A percentile compares a stretch with the other conserved stretches of the same genome.
Conservation (phyloP, 2,888 invertebrate species). For the Laspeyria flexula region DNA sequence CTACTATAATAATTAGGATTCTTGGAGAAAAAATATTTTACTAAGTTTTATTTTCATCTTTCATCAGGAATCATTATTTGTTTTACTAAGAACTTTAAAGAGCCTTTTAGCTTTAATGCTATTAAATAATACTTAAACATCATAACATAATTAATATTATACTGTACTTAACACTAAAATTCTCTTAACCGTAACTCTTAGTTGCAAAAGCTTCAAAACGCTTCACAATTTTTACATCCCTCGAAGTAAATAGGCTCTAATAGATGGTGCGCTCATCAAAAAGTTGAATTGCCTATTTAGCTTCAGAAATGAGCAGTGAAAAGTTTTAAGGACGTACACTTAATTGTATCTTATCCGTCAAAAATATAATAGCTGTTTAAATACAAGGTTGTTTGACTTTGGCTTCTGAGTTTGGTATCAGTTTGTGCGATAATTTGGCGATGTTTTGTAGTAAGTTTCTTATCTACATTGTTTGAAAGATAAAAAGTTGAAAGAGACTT, state of each 20-base stretch:
- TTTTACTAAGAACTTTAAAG: no score
- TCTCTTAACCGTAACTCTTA: no score
- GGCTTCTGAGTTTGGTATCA: conserved; percentile 1
- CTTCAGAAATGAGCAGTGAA: conserved; percentile 42
- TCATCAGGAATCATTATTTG: no score
- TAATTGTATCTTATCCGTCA: conserved; percentile 48
- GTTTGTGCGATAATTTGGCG: background rate
- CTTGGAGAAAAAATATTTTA: no score
- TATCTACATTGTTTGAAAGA: no score
- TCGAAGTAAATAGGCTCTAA: conserved; percentile 27
- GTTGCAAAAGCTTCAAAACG: background rate
- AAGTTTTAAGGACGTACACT: conserved; percentile 40
- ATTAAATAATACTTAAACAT: no score
- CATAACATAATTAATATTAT: no score
- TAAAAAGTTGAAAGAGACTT: no score
- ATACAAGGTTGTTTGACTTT: conserved; percentile 17
- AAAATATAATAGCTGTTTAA: conserved; percentile 39
- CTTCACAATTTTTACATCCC: conserved; percentile 4
- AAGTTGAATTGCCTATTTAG: conserved; percentile 63
- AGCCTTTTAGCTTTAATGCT: no score
- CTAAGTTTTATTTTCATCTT: no score
- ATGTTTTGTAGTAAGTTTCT: background rate
- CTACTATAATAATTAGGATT: no score
- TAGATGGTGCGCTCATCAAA: conserved; percentile 52
- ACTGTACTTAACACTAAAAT: no score